These are phyloP conservation scores for Orius laevigatus DNA, from an alignment of 1,140 invertebrate genomes.

Conservation along the genomic window DNA sequence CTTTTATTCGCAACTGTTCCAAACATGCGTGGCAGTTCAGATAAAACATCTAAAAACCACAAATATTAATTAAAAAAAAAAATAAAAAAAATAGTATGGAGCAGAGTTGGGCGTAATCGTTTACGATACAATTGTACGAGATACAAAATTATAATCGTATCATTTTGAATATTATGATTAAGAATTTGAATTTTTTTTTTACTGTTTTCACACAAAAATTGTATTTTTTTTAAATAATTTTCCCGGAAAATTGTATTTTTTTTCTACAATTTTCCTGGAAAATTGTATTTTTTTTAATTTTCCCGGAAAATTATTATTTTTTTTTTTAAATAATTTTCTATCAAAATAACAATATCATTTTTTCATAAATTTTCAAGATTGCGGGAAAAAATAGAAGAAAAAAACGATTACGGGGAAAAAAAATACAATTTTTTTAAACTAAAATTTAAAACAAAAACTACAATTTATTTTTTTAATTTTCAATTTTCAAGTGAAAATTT, in stretches of 20 bases:
- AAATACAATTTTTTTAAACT: background rate
- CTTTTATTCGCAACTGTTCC: slow-evolving; percentile 66
- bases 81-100: no score
- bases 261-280: no score
- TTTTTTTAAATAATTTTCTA: no score
- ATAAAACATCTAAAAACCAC: slow-evolving; percentile 40
- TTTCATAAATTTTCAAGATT: no score
- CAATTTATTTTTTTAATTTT: background rate
- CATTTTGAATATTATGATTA: background rate
- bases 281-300: no score
- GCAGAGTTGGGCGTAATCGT: no score
- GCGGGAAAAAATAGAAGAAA: no score
- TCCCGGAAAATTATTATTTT: background rate
- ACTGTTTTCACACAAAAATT: background rate
- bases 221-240: no score
- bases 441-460: background rate
- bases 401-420: background rate
- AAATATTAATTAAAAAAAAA: slow-evolving; percentile 4
- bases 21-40: slow-evolving; percentile 88
- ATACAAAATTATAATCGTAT: background rate
- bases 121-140: no score
- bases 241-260: no score
- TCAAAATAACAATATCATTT: no score
- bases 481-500: background rate
- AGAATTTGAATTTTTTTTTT: no score